Evolutionary conservation across 2,797 vertebrate species (phyloP), one percentile per base, ranked within the genome.

Genomic region (Ambastaia sidthimunki): DNA sequence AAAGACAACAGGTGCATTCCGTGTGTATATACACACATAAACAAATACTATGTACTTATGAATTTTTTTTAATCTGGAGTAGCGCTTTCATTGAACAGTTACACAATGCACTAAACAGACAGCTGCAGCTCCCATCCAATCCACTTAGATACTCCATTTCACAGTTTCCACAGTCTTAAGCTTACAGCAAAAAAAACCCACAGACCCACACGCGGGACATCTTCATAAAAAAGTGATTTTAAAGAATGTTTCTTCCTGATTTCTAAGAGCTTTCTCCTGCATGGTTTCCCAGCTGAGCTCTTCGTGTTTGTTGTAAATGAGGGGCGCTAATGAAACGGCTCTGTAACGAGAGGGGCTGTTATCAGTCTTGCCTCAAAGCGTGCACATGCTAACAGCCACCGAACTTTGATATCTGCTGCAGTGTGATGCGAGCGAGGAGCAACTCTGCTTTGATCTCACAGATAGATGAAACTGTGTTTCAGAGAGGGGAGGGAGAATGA

Each of bases 291-390:
- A 52, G 76, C 28, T 78, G 41, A 63, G 19, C 1, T 57, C 37
- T 34, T 62, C 41, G 34, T 57, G n/a, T 70, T 34, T 50, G 59
- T 71, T 70, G 44, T 18, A 78, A 78, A 78, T 71, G 55, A 78
- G 44, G n/a, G 55, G n/a, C 0, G 5, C 55, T 62, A 52, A 71
- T 78, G 60, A 62, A 78, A 70, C 48, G 55, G 12, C 54, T 77
- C 21, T 31, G 75, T 77, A 66, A 77, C 19, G 54, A 77, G 66
- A 77, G 3, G 19, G n/a, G 47, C 34, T 71, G 76, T 71, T 71
- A 78, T 71, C 67, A 16, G 28, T 7, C 66, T 19, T 23, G 55
- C n/a, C 67, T 78, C 62, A 28, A n/a, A 71, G 67, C 10, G 1
- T 10, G 28, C 55, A 25, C 76, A 41, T 23, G 9, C 41, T 28